phyloP scores from a whole-genome alignment of 2,888 invertebrate species.

The Lamproptera curius region DNA sequence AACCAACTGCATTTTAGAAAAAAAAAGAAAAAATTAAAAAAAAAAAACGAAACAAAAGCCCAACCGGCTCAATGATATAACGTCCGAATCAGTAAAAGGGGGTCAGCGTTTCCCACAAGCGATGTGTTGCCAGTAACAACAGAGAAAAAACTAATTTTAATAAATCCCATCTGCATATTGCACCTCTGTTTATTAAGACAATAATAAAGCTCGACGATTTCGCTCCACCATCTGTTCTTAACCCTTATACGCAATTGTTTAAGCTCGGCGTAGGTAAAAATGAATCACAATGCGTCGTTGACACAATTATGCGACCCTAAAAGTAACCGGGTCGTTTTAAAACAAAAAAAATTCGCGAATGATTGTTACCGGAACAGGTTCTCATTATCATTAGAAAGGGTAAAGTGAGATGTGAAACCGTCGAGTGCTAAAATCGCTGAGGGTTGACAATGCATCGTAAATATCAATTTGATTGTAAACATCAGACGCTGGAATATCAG shows the following conservation, averaged over 20 bases:
- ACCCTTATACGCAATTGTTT: slow-evolving; percentile 55
- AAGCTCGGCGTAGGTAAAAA: slow-evolving; percentile 48
- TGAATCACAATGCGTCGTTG: slow-evolving; percentile 55
- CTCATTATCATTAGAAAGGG: slow-evolving; percentile 69
- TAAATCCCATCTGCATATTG: slow-evolving; percentile 52
- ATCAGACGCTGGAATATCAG: too few species aligned
- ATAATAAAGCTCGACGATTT: slow-evolving; percentile 41
- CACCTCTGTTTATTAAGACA: slow-evolving; percentile 69
- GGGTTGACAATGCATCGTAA: slow-evolving; percentile 40
- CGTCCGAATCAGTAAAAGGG: slow-evolving; percentile 51
- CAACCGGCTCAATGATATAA: slow-evolving; percentile 44
- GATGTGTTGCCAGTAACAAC: slow-evolving; percentile 33
- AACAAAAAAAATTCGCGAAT: slow-evolving; percentile 62
- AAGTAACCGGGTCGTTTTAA: slow-evolving; percentile 45
- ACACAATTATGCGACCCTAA: slow-evolving; percentile 64
- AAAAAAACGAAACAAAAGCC: slow-evolving; percentile 53
- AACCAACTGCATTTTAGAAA: slow-evolving; percentile 44
- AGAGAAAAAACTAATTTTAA: slow-evolving; percentile 63
- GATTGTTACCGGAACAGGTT: slow-evolving; percentile 71
- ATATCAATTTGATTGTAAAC: slow-evolving; percentile 9
- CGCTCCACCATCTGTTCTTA: slow-evolving; percentile 58
- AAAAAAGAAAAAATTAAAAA: neutral
- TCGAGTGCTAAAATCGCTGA: slow-evolving; percentile 52
- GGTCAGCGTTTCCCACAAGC: slow-evolving; percentile 65
- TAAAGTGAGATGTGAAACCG: slow-evolving; percentile 67